Evolutionary conservation across 2,797 vertebrate species (phyloP).

Genomic region (Gymnoscopelus braueri): DNA sequence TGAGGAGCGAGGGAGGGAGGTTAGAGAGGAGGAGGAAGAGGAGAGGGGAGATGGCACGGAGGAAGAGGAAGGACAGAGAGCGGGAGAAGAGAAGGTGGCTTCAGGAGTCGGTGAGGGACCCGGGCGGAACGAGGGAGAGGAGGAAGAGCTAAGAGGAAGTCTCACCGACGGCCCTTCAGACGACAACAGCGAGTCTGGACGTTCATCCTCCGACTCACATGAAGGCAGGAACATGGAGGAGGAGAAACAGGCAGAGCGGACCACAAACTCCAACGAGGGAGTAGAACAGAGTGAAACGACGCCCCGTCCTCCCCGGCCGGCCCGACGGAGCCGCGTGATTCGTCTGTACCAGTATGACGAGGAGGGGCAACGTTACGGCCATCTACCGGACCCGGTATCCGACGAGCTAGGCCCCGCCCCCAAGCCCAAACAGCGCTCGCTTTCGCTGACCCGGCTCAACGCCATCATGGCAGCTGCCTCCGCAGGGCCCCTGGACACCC

Average conservation of each 20-base stretch:
- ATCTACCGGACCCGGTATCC: constrained; percentile 54
- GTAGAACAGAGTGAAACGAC: neutral
- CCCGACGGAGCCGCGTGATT: constrained; percentile 69
- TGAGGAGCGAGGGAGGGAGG: neutral
- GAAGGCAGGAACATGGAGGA: neutral
- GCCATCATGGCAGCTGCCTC: constrained; percentile 76
- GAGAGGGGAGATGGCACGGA: neutral
- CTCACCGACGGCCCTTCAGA: constrained; percentile 5
- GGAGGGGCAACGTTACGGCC: constrained; percentile 71
- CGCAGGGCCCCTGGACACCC: constrained; percentile 28
- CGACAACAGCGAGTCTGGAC: neutral
- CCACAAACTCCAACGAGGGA: neutral
- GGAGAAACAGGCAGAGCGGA: neutral
- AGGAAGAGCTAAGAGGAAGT: neutral
- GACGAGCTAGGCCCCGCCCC: constrained; percentile 15
- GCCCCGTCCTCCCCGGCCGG: fast-evolving
- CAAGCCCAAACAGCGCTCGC: constrained; percentile 66
- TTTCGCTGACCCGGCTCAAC: constrained; percentile 76
- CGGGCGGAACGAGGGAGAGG: neutral
- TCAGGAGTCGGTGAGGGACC: too few species aligned
- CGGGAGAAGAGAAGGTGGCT: too few species aligned
- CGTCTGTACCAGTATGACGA: constrained; percentile 83
- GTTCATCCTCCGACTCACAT: neutral
- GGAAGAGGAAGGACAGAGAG: neutral
- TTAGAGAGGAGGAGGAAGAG: neutral